phyloP scores from a whole-genome alignment of 2,888 invertebrate species.

The Eristalinus aeneus region DNA sequence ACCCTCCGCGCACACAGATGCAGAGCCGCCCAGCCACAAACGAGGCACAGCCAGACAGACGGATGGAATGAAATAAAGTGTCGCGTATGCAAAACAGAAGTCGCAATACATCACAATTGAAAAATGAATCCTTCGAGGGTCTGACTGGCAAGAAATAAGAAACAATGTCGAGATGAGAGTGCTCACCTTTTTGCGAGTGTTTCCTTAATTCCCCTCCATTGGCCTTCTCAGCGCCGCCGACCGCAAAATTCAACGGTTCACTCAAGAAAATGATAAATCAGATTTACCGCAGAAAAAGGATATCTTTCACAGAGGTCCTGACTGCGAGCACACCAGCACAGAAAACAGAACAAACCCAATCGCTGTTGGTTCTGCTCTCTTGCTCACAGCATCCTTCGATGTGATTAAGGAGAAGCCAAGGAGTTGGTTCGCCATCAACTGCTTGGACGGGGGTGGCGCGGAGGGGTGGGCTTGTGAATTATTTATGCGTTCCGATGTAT shows the following conservation, averaged over 20 bases:
- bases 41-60: background rate
- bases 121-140: background rate
- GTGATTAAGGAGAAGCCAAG: background rate
- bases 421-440: background rate
- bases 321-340: background rate
- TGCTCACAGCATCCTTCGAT: background rate
- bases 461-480: background rate
- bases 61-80: background rate
- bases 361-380: background rate
- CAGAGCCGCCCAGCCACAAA: too few species aligned
- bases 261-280: background rate
- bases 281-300: background rate
- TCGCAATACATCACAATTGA: conserved; percentile 2
- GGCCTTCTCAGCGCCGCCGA: too few species aligned
- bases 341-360: background rate
- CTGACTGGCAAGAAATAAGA: background rate
- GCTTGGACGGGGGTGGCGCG: background rate
- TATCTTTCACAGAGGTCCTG: background rate
- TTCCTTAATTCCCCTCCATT: background rate
- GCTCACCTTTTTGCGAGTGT: background rate
- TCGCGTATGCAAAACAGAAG: background rate
- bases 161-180: background rate
- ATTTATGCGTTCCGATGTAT: background rate
- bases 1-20: background rate
- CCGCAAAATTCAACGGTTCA: background rate